Evolutionary conservation across 1,140 invertebrate species (phyloP).

Genomic region (Arctopsyche grandis): DNA sequence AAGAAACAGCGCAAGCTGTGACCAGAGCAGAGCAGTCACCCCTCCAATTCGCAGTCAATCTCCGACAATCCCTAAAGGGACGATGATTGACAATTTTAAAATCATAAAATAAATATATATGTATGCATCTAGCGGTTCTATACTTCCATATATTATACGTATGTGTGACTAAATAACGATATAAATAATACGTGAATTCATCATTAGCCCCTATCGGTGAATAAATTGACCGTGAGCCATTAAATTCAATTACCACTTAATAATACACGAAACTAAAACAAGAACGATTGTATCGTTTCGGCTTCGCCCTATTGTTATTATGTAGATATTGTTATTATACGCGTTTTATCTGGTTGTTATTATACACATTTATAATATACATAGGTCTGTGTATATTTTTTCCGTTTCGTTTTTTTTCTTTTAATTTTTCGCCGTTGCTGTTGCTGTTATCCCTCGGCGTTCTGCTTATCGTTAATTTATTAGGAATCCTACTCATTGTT

Average conservation of each 20-base stretch:
- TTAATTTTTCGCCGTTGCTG: not conserved
- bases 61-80: not conserved
- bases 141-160: not conserved
- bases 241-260: constrained; percentile 32
- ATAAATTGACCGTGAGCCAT: constrained; percentile 3
- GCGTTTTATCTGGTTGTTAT: constrained; percentile 4
- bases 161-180: not conserved
- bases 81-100: constrained; percentile 30
- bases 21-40: constrained; percentile 8
- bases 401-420: not conserved
- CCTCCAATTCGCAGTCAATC: constrained; percentile 4
- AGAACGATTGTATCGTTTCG: not conserved
- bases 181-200: not conserved
- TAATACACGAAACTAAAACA: not conserved
- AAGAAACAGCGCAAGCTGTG: constrained; percentile 29
- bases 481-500: constrained; percentile 45
- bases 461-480: constrained; percentile 46
- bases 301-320: constrained; percentile 8
- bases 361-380: too few species aligned
- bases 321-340: constrained; percentile 18
- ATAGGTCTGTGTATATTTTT: not conserved
- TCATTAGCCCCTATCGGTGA: not conserved
- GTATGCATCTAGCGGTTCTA: not conserved
- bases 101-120: constrained; percentile 1
- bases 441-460: not conserved